These are phyloP conservation scores for Fulmarus glacialis DNA, from an alignment of 2,113 vertebrate genomes.

Conservation along the genomic window DNA sequence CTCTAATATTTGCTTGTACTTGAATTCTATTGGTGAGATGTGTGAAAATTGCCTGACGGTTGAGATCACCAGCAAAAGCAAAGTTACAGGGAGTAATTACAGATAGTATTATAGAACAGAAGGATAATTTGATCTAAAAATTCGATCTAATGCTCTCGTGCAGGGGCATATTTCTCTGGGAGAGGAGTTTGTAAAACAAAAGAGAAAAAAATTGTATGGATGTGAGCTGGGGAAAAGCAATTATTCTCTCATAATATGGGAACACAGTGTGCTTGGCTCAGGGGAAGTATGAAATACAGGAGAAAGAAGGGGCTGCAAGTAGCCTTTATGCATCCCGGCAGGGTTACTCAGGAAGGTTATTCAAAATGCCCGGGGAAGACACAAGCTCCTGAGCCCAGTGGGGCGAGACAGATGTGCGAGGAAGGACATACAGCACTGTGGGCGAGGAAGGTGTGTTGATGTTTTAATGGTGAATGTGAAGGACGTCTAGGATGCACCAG, in stretches of 20 bases:
- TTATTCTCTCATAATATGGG: constrained; percentile 66
- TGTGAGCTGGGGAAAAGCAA: constrained; percentile 60
- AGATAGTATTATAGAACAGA: constrained; percentile 62
- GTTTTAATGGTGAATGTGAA: not conserved
- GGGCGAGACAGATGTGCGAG: not conserved
- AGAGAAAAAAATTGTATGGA: constrained; percentile 41
- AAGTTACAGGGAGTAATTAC: constrained; percentile 69
- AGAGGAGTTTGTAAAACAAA: constrained; percentile 64
- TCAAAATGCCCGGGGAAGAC: not conserved
- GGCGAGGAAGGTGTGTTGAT: not conserved
- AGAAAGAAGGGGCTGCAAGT: not conserved
- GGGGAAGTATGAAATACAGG: constrained; percentile 44
- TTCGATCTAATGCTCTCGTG: constrained; percentile 59
- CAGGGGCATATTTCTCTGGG: constrained; percentile 47
- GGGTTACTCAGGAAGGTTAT: not conserved
- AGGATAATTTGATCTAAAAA: constrained; percentile 74
- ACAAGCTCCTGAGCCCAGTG: not conserved
- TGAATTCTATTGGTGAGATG: constrained; percentile 60
- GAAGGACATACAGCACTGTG: not conserved
- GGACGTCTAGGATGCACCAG: not conserved
- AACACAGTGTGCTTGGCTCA: constrained; percentile 42
- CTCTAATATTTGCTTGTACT: constrained; percentile 66
- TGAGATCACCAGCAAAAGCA: constrained; percentile 65
- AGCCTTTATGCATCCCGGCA: constrained; percentile 12
- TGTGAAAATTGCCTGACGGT: constrained; percentile 73